These are phyloP conservation scores for Elanoides forficatus DNA, from an alignment of 2,113 vertebrate genomes.

Conservation along the genomic window DNA sequence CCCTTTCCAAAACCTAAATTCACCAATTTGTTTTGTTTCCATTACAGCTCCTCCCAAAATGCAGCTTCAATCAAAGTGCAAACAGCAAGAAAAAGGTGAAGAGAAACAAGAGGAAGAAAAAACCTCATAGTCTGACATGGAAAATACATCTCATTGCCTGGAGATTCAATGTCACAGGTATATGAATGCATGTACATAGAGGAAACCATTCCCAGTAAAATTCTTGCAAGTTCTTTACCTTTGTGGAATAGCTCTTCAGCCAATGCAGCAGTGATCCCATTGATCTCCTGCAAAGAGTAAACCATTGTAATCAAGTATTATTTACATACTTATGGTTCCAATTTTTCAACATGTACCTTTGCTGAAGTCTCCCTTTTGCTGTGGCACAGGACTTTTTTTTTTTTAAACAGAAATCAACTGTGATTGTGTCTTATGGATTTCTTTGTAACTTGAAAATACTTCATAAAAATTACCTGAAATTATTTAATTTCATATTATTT, in stretches of 20 bases:
- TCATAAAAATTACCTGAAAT: background rate
- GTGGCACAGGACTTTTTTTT: background rate
- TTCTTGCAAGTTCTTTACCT: constrained; percentile 74
- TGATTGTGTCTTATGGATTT: background rate
- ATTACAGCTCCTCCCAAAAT: background rate
- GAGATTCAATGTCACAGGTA: background rate
- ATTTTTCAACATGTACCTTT: background rate
- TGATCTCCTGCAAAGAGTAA: constrained; percentile 84
- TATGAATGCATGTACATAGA: background rate
- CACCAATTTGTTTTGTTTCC: background rate
- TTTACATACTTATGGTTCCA: background rate
- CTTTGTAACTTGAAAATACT: background rate
- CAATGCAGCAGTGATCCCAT: constrained; percentile 89
- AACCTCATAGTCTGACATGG: background rate
- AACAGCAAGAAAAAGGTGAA: background rate
- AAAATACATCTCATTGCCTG: background rate
- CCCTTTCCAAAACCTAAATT: background rate
- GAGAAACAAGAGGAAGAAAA: background rate
- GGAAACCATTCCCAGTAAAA: background rate
- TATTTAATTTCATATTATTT: background rate
- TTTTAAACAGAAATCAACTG: background rate
- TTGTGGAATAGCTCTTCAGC: constrained; percentile 94
- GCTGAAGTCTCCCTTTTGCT: background rate
- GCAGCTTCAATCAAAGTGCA: background rate
- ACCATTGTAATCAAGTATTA: background rate